A percentile compares a stretch with the other conserved stretches of the same genome.
These are phyloP conservation scores for Tridacna crocea DNA, from an alignment of 2,888 invertebrate species.

Conservation along the genomic window DNA sequence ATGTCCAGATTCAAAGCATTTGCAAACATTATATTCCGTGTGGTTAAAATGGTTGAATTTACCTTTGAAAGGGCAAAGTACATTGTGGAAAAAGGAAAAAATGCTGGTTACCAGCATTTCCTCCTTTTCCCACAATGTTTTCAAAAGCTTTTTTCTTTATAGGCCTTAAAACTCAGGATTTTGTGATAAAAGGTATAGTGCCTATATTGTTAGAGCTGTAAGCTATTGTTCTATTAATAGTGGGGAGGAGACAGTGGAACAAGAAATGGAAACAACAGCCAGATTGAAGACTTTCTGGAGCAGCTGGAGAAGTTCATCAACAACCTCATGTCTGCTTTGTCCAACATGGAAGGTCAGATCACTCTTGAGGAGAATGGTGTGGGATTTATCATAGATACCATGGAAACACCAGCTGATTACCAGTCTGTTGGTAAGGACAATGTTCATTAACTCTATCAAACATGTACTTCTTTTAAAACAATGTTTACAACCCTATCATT, in stretches of 20 bases:
- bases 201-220: neutral
- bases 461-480: too few species aligned
- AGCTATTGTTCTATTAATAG: slow-evolving; percentile 36
- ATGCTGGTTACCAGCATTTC: neutral
- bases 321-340: slow-evolving; percentile 80
- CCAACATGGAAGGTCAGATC: slow-evolving; percentile 83
- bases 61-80: too few species aligned
- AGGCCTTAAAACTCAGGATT: neutral
- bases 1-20: too few species aligned
- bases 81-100: neutral
- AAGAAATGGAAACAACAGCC: slow-evolving; percentile 74
- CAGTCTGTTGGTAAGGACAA: slow-evolving; percentile 78
- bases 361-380: slow-evolving; percentile 81
- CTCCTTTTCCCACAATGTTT: neutral
- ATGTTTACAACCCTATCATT: too few species aligned
- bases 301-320: slow-evolving; percentile 82
- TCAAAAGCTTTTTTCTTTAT: neutral
- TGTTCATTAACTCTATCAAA: neutral
- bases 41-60: too few species aligned
- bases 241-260: slow-evolving; percentile 82
- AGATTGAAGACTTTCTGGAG: slow-evolving; percentile 83
- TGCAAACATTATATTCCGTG: too few species aligned
- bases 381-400: slow-evolving; percentile 77
- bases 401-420: slow-evolving; percentile 82
- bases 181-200: neutral